Conservation (phyloP, 2,888 invertebrate genomes). For the Entomobrya proxima region DNA sequence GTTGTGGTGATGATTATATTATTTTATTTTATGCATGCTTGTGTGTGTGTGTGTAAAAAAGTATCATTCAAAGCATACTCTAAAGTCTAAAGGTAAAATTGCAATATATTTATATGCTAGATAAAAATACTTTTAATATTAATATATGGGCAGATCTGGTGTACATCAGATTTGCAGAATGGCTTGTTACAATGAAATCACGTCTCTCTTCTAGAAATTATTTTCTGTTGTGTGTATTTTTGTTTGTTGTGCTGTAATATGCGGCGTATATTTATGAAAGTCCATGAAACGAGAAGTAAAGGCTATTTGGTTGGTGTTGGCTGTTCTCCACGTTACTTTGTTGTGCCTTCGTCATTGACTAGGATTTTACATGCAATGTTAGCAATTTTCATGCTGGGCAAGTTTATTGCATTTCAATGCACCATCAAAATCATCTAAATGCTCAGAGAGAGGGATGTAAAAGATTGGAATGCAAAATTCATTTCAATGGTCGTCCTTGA, state of each 20-base stretch:
- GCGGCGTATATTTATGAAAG: neutral
- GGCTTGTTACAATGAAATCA: neutral
- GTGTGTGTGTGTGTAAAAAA: neutral
- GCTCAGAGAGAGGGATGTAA: neutral
- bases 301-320: neutral
- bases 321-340: neutral
- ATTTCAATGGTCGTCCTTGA: constrained; percentile 17
- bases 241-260: neutral
- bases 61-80: neutral
- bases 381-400: constrained; percentile 2
- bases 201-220: neutral
- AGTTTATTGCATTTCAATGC: constrained; percentile 30
- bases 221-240: neutral
- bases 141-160: constrained; percentile 15
- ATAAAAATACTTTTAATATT: neutral
- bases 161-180: neutral
- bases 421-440: constrained; percentile 40
- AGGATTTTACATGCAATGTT: neutral
- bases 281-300: constrained; percentile 21
- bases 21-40: constrained; percentile 3
- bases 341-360: neutral
- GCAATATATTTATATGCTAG: constrained; percentile 5
- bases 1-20: neutral
- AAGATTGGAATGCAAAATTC: constrained; percentile 31
- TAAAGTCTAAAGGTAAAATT: no score